Evolutionary conservation across 2,797 vertebrate genomes (phyloP).

Genomic region (Peromyscus nudipes): DNA sequence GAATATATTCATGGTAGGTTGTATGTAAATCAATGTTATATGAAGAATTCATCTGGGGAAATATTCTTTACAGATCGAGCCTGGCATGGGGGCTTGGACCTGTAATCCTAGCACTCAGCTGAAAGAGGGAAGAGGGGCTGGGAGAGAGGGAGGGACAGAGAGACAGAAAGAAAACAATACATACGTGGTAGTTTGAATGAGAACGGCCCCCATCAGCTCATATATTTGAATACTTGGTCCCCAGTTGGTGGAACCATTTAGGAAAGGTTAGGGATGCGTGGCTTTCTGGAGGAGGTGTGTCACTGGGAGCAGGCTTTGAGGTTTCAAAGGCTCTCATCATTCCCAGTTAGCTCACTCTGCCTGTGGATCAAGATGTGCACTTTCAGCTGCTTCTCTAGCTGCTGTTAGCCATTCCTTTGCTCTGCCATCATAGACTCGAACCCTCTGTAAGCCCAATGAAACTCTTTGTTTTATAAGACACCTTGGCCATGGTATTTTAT

Average conservation of each 20-base stretch:
- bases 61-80: neutral
- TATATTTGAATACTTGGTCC: neutral
- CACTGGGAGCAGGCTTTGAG: neutral
- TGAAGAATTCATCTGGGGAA: constrained; percentile 23
- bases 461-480: neutral
- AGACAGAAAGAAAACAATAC: neutral
- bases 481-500: neutral
- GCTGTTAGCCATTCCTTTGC: neutral
- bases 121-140: neutral
- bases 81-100: neutral
- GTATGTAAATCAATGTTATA: neutral
- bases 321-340: neutral
- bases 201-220: neutral
- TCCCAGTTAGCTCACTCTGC: neutral
- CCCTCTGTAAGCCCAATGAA: neutral
- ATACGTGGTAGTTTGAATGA: neutral
- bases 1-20: constrained; percentile 13
- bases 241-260: neutral
- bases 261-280: neutral
- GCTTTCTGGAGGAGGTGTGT: neutral
- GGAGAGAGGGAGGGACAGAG: neutral
- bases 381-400: neutral
- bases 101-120: neutral
- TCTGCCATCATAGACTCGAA: neutral
- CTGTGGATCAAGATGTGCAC: neutral